phyloP scores from a whole-genome alignment of 1,140 invertebrate genomes.

The Epicauta chinensis region DNA sequence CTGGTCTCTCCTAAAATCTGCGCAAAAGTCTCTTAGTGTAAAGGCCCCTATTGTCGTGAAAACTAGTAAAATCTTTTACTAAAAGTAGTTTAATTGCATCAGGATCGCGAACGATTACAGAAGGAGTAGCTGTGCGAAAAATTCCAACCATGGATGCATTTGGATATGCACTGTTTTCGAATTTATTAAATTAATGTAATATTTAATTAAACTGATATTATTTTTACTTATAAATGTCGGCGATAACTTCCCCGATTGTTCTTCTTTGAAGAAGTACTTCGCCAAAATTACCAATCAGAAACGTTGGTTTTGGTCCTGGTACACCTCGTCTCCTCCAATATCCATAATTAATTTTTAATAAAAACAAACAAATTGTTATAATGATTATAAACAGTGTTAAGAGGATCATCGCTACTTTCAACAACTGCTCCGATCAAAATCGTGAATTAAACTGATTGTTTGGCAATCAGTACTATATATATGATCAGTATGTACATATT shows the following conservation, averaged over 20 bases:
- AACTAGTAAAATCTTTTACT: slow-evolving; percentile 36
- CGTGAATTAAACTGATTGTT: too few relatives aligned
- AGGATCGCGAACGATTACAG: slow-evolving; percentile 40
- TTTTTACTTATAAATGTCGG: slow-evolving; percentile 25
- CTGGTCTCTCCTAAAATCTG: too few relatives aligned
- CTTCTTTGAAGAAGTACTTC: slow-evolving; percentile 16
- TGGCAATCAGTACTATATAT: too few relatives aligned
- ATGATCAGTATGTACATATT: too few relatives aligned
- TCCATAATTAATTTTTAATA: slow-evolving; percentile 15
- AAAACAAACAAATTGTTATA: background rate
- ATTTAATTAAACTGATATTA: too few relatives aligned
- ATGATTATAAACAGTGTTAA: background rate
- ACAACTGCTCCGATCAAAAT: too few relatives aligned
- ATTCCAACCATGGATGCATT: background rate
- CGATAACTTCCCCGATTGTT: slow-evolving; percentile 6
- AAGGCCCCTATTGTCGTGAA: too few relatives aligned
- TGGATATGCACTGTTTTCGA: background rate
- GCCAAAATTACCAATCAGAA: slow-evolving; percentile 37
- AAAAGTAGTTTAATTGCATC: slow-evolving; percentile 39
- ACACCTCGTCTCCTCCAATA: slow-evolving; percentile 31
- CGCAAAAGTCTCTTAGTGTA: too few relatives aligned
- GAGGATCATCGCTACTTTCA: background rate
- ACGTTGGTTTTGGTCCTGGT: slow-evolving; percentile 22
- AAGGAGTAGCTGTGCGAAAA: background rate
- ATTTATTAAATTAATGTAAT: background rate